Base-by-base conservation (phyloP, 2,888 invertebrate species). In the Callyntrura guangdongensis region DNA sequence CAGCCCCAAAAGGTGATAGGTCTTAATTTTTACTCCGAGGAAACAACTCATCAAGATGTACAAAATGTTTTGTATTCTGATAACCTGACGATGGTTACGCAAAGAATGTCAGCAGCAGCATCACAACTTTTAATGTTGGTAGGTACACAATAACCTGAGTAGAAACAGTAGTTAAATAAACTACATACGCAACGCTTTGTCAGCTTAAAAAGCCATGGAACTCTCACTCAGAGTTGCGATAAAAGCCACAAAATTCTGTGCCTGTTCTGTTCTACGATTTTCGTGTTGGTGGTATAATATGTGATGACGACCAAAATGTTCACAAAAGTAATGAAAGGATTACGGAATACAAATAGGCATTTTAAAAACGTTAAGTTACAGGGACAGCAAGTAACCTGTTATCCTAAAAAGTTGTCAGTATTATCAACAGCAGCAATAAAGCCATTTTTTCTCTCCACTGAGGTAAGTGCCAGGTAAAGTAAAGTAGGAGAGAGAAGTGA, bases 31-130 rank as follows among this genome's bases (percentile, higher is more conserved):
- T 86, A 81, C 79, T 56, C 49, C 45, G 25, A 90, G 82, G 82
- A 86, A 85, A 86, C 90, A 81, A 86, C 81, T 90, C 82, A 90
- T 90, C 90, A 90, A 67, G 89, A 53, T 85, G 81, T 84, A 89
- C 36, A 86, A 85, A 67, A 77, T 64, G 81, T 79, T 87, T 79
- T 87, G 81, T 87, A 56, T 45, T 56, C 14, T 53, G 83, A 83
- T 83, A 67, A 72, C 64, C 83, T 49, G 47, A 83, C 49, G 64
- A 61, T 77, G 22, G 20, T 36, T 36, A 36, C 36, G 14, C 67
- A 67, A 8, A 12, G 67, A 67, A 67, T 27, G 74, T 56, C 79
- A 79, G 53, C 49, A 56, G 53, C 22, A 79, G 49, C 79, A 53
- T 1, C 20, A 12, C 36, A 36, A n/a, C n/a, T n/a, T n/a, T n/a